These are phyloP conservation scores for Agapornis canus DNA, from an alignment of 2,797 vertebrate genomes.

Conservation along the genomic window DNA sequence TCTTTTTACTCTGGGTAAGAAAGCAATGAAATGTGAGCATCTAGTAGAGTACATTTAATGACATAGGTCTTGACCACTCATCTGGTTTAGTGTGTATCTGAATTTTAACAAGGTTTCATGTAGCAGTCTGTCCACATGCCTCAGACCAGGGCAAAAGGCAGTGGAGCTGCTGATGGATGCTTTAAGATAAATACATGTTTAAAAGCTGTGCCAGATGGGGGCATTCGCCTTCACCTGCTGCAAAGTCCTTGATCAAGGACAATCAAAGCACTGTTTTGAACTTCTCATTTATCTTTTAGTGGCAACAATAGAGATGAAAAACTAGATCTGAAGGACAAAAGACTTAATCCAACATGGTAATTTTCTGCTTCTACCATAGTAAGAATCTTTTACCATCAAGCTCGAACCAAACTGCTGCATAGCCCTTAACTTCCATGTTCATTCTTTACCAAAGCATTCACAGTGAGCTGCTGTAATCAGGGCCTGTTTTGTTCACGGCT, in stretches of 20 bases:
- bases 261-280: background rate
- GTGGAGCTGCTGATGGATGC: background rate
- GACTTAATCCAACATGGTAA: background rate
- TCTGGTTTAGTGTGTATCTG: background rate
- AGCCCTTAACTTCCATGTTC: background rate
- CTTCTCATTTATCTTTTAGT: background rate
- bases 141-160: background rate
- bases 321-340: conserved; percentile 1
- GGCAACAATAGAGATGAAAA: background rate
- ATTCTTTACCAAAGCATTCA: background rate
- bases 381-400: background rate
- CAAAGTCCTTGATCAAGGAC: conserved; percentile 55
- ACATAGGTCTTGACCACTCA: background rate
- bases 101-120: background rate
- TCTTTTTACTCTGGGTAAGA: background rate
- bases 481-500: background rate
- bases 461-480: background rate
- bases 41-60: background rate
- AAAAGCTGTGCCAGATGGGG: background rate
- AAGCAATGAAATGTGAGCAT: background rate
- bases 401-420: background rate
- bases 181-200: background rate
- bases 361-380: background rate
- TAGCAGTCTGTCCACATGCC: background rate
- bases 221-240: conserved; percentile 40